Evolutionary conservation across 2,113 vertebrate genomes (phyloP), one percentile per base, ranked within the genome.

Genomic region (Desmodus rotundus): DNA sequence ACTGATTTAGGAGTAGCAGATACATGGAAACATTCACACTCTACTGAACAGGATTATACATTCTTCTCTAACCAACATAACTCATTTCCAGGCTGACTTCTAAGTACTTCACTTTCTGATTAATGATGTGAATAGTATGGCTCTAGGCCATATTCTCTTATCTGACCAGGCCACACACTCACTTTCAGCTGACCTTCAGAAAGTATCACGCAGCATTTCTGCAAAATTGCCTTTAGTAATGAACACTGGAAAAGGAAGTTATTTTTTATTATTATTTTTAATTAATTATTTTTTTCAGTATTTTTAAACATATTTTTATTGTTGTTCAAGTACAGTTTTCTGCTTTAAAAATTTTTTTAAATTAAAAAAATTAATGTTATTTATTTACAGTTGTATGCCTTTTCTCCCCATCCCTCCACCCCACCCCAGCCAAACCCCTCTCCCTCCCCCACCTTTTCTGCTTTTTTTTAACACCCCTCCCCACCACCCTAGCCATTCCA

Each of bases 21-120:
- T 96, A 93, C 89, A 97, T 96, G 77, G 77, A 96, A 96, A 97
- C 88, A 86, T 97, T 97, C 95, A 97, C 95, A 97, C 81, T 97
- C 85, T 97, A 56, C 54, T 97, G 94, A 97, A 85, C 1, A 4
- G 76, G 61, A 96, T 97, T 95, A 96, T 96, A 54, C 70, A 97
- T 96, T 96, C 91, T 86, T 93, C 47, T 96, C 26, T 91, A 93
- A 90, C 73, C 78, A 61, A 67, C 73, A 95, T 96, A 96, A 96
- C 92, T 98, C 96, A 83, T 95, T 97, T 97, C 56, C 38, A 94
- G 73, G 54, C 61, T 95, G 61, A 73, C 80, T 96, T 96, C 87
- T 85, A 56, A 80, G 54, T 94, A 95, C 47, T 94, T 96, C 50
- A 80, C 56, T 96, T 96, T 92, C 90, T 96, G 96, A 97, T 96